These are phyloP conservation scores for Mallotus villosus DNA, from an alignment of 2,797 vertebrate genomes.

Conservation along the genomic window DNA sequence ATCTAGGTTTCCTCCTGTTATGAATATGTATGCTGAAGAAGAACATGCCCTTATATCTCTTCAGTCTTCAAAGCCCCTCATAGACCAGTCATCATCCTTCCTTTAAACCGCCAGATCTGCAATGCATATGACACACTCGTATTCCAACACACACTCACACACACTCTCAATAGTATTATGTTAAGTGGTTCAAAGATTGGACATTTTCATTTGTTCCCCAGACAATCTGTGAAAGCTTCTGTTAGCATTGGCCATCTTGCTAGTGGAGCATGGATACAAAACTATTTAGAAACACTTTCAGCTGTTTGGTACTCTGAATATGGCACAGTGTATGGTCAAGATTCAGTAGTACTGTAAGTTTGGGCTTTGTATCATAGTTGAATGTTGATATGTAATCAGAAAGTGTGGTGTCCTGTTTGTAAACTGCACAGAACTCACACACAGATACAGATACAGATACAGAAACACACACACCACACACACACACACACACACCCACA, in stretches of 20 bases:
- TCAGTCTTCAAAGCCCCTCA: conserved; percentile 64
- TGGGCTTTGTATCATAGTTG: too few relatives aligned
- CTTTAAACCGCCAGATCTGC: conserved; percentile 34
- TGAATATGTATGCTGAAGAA: conserved; percentile 59
- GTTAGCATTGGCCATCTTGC: too few relatives aligned
- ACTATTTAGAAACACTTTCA: too few relatives aligned
- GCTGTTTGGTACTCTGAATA: too few relatives aligned
- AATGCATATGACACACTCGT: neutral
- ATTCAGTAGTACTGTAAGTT: too few relatives aligned
- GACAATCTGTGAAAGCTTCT: too few relatives aligned
- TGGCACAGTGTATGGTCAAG: too few relatives aligned
- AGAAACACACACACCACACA: neutral
- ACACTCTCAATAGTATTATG: neutral
- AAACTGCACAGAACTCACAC: neutral
- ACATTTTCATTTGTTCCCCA: too few relatives aligned
- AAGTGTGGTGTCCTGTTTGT: too few relatives aligned
- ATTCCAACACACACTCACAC: neutral
- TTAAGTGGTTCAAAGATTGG: neutral
- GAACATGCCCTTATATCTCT: conserved; percentile 53
- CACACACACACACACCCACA: neutral
- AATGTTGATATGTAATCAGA: too few relatives aligned
- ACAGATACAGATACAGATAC: neutral
- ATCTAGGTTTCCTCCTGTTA: conserved; percentile 53
- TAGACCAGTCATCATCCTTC: conserved; percentile 54
- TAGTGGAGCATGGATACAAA: too few relatives aligned